Base-by-base conservation (phyloP, 2,888 invertebrate genomes). In the Colletes collaris region DNA sequence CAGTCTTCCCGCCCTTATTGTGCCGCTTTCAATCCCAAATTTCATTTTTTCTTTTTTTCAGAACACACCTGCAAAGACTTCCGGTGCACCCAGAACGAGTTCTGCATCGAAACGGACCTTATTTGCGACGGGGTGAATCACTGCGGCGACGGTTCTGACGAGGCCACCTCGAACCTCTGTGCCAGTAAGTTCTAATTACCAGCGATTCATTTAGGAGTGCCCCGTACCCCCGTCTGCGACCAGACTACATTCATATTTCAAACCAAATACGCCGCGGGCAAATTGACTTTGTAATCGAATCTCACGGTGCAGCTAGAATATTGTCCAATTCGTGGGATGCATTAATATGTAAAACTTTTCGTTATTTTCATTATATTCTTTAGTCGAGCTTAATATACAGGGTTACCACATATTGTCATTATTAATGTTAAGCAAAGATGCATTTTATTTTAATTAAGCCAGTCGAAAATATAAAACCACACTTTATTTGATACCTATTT, bases 41-140 rank as follows among this genome's bases (percentile, higher is more conserved):
- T 52, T 27, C 27, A 2, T 67, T 70, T 65, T 19, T 93, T 84
- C 71, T 87, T 11, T 56, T 83, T 94, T 95, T 84, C 95, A 97
- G 97, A 97, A 92, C 97, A 97, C 92, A 96, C 97, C 76, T 97
- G 97, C 94, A 97, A 96, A 92, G 97, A 97, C 93, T 98, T 97
- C 94, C 95, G 97, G 86, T 98, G 98, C 93, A 96, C 95, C 91
- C 95, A 96, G 91, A 96, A 97, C 84, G 97, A 97, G 93, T 97
- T 98, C 94, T 99, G 98, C 95, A 98, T 98, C 90, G 96, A 97
- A 93, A 96, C 96, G 79, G 98, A 98, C 93, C 95, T 99, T 79
- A 95, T 97, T 88, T 98, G 98, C 94, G 98, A 99, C 94, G 97
- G 97, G 76, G 96, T 98, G 84, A 97, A 98, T 94, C 98, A 99